Base-by-base conservation (phyloP, 2,113 vertebrate species). In the Semnornis frantzii region DNA sequence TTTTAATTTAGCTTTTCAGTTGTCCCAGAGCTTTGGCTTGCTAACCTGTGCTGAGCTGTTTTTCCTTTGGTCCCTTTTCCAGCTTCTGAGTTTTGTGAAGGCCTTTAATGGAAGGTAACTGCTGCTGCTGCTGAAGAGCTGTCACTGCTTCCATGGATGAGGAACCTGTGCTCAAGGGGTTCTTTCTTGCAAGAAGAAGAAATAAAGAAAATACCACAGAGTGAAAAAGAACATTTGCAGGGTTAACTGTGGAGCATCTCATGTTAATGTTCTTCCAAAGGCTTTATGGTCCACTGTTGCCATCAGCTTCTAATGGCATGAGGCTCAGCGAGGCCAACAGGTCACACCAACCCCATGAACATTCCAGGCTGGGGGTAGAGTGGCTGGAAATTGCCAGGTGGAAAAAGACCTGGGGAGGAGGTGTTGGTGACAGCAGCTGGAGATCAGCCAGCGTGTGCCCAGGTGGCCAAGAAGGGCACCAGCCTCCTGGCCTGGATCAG, bases 231-330 rank as follows among this genome's bases (percentile, higher is more conserved):
- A 8, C 12, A 10, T 58, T 76, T 34, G 5, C 5, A 0, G 4
- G 42, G 66, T 60, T 48, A 60, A 0, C 12, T 5, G 0, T 0
- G 0, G n/a, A 55, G 7, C 2, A 4, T 5, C 3, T 17, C 2
- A 3, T 3, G 1, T 5, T 6, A 9, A 27, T 68, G 23, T 13
- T 69, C 18, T 69, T 58, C 60, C 44, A 5, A 14, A 16, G 28
- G 9, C 16, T 59, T 59, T 10, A 12, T 3, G 34, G 57, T 65
- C 4, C 10, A 1, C 15, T 9, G 3, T 1, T 73, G 62, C 6
- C 6, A 7, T 27, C 6, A 7, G 37, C 37, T 28, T 8, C 30
- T 17, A 0, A 30, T 57, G 54, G 54, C 8, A 57, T 55, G 25
- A 28, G 27, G 54, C 15, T 28, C 25, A 28, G 9, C 14, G 10